Evolutionary conservation across 2,113 vertebrate species (phyloP).

Genomic region (Marmota flaviventris): DNA sequence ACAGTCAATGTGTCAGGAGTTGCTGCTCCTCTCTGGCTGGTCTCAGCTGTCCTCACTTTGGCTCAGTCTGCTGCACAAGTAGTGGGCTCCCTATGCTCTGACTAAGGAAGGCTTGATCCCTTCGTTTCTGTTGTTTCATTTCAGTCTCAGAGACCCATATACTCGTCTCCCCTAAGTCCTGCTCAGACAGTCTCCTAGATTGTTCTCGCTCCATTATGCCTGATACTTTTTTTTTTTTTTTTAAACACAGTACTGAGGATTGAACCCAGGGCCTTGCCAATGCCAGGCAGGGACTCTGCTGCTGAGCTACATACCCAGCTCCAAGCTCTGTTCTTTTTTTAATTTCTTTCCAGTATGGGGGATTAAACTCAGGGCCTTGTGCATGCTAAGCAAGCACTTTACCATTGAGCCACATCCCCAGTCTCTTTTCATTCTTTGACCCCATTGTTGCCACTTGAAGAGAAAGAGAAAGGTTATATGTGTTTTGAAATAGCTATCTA

Average conservation of each 20-base stretch:
- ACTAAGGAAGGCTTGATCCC: not conserved
- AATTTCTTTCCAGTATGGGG: not conserved
- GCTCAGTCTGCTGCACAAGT: not conserved
- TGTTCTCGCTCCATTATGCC: not conserved
- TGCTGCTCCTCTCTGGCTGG: not conserved
- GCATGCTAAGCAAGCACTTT: not conserved
- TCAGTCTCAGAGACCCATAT: not conserved
- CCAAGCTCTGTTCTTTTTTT: not conserved
- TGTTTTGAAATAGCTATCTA: not conserved
- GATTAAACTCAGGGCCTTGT: not conserved
- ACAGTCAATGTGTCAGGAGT: not conserved
- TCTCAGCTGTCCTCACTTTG: not conserved
- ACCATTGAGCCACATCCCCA: not conserved
- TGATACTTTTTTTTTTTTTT: not conserved
- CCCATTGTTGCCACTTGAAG: not conserved
- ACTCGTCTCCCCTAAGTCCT: not conserved
- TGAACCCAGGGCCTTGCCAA: not conserved
- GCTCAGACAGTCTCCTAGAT: not conserved
- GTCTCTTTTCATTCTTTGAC: not conserved
- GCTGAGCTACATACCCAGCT: not conserved
- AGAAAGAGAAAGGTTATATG: not conserved
- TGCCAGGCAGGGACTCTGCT: not conserved
- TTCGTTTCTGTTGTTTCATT: not conserved
- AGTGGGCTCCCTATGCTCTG: not conserved
- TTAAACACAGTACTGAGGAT: not conserved